These are phyloP conservation scores for Spea bombifrons DNA, from an alignment of 2,113 vertebrate species.

Conservation along the genomic window DNA sequence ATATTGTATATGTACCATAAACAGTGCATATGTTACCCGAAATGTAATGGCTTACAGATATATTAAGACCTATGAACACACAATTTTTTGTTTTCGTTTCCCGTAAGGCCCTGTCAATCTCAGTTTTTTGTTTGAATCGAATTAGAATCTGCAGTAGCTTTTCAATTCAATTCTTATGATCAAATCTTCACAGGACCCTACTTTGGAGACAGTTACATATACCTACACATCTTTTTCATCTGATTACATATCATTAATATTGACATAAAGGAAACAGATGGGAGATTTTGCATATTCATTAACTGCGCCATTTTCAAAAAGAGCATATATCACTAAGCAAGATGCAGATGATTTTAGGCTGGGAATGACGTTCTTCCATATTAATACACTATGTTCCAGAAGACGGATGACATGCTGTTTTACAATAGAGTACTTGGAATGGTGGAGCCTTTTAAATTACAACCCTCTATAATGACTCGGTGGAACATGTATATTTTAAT, in stretches of 20 bases:
- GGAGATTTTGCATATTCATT: conserved; percentile 8
- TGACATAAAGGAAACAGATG: conserved; percentile 14
- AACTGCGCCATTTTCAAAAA: conserved; percentile 22
- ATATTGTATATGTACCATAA: no score
- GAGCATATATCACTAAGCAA: conserved; percentile 24
- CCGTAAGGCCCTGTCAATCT: no score
- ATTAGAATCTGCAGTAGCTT: no score
- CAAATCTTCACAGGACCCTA: no score
- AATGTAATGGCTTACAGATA: no score
- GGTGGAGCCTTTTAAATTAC: not conserved
- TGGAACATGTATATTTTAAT: not conserved
- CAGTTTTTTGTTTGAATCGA: no score
- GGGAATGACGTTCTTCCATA: conserved; percentile 21
- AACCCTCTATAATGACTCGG: not conserved
- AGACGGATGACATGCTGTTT: conserved; percentile 11
- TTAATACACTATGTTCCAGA: conserved; percentile 10
- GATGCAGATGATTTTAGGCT: conserved; percentile 5
- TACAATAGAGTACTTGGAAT: not conserved
- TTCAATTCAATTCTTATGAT: no score
- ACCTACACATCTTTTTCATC: not conserved
- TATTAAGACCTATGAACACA: no score
- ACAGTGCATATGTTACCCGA: no score
- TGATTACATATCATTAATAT: not conserved
- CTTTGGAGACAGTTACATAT: no score
- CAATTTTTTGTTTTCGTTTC: no score